These are phyloP conservation scores for Caenorhabditis plicata DNA, from an alignment of 2,888 invertebrate genomes.

Conservation along the genomic window DNA sequence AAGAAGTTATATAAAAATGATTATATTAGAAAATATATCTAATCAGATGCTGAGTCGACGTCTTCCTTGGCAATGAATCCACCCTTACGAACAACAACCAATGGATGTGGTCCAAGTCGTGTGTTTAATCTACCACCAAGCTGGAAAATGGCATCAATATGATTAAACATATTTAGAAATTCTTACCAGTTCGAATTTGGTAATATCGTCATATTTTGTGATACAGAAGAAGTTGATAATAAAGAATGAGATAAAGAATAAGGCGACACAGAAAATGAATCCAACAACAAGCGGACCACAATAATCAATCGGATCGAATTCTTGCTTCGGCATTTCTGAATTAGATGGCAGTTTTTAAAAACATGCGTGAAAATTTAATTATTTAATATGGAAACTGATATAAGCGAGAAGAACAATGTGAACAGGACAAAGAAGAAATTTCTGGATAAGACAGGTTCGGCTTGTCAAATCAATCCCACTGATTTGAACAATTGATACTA, in stretches of 20 bases:
- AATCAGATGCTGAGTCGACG: slow-evolving; percentile 4
- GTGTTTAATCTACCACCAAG: slow-evolving; percentile 50
- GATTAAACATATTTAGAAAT: neutral
- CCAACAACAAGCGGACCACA: slow-evolving; percentile 57
- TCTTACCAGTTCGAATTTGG: slow-evolving; percentile 61
- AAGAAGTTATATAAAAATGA: neutral
- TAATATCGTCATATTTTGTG: slow-evolving; percentile 61
- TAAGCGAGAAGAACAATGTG: too few relatives aligned
- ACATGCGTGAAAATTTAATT: too few relatives aligned
- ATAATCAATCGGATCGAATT: slow-evolving; percentile 56
- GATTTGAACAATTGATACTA: too few relatives aligned
- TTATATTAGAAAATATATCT: neutral
- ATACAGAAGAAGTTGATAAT: slow-evolving; percentile 63
- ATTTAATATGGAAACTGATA: too few relatives aligned
- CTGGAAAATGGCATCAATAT: slow-evolving; percentile 33
- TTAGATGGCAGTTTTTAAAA: too few relatives aligned
- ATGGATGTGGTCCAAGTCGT: slow-evolving; percentile 58
- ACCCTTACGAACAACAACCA: slow-evolving; percentile 41
- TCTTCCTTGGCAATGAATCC: slow-evolving; percentile 34
- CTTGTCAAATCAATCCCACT: too few relatives aligned
- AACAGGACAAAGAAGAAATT: too few relatives aligned
- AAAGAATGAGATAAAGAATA: slow-evolving; percentile 57
- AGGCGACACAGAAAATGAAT: slow-evolving; percentile 44
- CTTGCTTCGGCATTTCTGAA: slow-evolving; percentile 63
- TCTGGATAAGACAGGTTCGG: too few relatives aligned